Conservation (phyloP, 1,140 invertebrate species). For the Drosophila kohkoa region DNA sequence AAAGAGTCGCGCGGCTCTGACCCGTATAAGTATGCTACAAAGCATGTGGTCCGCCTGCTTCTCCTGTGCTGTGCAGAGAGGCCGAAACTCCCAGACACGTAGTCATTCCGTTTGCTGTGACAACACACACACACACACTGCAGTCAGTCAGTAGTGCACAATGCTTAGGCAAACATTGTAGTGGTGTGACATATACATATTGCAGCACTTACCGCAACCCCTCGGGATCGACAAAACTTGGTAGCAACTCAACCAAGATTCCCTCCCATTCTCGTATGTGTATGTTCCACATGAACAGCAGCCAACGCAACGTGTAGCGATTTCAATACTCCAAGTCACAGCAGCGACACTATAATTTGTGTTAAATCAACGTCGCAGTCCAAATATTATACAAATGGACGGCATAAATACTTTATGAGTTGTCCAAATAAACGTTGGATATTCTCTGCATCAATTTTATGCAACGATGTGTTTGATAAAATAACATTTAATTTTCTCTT, state of each 20-base stretch:
- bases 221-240: not conserved
- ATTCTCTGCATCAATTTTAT: too few relatives aligned
- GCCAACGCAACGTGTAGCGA: constrained; percentile 30
- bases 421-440: not conserved
- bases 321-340: constrained; percentile 38
- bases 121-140: constrained; percentile 29
- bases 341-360: not conserved
- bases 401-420: not conserved
- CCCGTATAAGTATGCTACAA: constrained; percentile 75
- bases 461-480: too few relatives aligned
- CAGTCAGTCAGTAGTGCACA: constrained; percentile 33
- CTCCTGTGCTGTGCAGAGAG: constrained; percentile 9
- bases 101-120: constrained; percentile 25
- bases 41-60: constrained; percentile 28
- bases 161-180: constrained; percentile 73
- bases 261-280: not conserved
- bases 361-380: not conserved
- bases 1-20: constrained; percentile 45
- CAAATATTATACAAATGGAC: too few relatives aligned
- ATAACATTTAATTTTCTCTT: too few relatives aligned
- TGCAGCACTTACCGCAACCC: constrained; percentile 59
- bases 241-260: not conserved
- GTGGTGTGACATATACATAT: constrained; percentile 74
- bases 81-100: constrained; percentile 48
- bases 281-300: constrained; percentile 31